These are phyloP conservation scores for Ciconia maguari DNA, from an alignment of 2,113 vertebrate genomes.

Conservation along the genomic window DNA sequence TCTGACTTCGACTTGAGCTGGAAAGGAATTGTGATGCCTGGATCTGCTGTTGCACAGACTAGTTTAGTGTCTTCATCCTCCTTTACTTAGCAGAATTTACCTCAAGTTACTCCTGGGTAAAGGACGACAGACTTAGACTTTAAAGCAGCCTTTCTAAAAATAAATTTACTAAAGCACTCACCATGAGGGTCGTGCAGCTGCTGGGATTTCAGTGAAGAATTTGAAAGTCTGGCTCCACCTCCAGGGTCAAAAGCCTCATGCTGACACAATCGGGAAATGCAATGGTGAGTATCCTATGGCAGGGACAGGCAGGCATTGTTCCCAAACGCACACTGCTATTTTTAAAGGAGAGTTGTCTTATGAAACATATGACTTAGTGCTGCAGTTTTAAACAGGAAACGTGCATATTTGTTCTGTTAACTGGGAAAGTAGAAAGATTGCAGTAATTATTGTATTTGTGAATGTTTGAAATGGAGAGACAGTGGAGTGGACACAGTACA, in stretches of 20 bases:
- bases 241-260: neutral
- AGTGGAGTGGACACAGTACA: neutral
- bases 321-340: constrained; percentile 6
- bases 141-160: constrained; percentile 11
- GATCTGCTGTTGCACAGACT: neutral
- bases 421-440: neutral
- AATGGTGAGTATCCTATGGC: neutral
- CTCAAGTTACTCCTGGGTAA: neutral
- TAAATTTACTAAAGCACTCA: neutral
- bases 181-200: constrained; percentile 24
- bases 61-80: neutral
- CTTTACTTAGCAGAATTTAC: neutral
- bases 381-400: neutral
- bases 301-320: neutral
- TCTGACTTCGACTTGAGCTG: neutral
- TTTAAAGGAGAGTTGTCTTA: constrained; percentile 13
- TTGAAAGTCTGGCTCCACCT: constrained; percentile 9
- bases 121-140: neutral
- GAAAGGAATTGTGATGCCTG: neutral
- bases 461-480: neutral
- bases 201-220: constrained; percentile 32
- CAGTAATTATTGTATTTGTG: neutral
- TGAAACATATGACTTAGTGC: neutral
- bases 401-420: neutral
- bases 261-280: constrained; percentile 37